Percentiles rank a stretch among this genome's conserved stretches.
Conservation (phyloP, 2,888 invertebrate species). For the Callinectes sapidus region DNA sequence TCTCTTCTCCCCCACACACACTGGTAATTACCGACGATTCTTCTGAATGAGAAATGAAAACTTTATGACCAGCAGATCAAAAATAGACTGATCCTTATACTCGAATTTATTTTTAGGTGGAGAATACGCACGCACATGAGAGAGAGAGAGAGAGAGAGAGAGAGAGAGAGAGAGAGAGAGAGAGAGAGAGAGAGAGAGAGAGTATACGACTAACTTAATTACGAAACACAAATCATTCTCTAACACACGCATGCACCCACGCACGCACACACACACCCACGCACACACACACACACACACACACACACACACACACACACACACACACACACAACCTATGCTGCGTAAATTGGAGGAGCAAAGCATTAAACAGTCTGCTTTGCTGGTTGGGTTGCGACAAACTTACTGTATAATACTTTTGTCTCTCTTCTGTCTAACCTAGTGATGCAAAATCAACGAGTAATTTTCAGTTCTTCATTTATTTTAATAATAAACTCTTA, state of each 20-base stretch:
- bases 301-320: too few relatives aligned
- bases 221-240: not conserved
- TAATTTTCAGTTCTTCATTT: too few relatives aligned
- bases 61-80: not conserved
- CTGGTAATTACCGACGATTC: not conserved
- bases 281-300: too few relatives aligned
- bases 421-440: too few relatives aligned
- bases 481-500: too few relatives aligned
- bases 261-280: too few relatives aligned
- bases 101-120: not conserved
- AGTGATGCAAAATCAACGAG: too few relatives aligned
- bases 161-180: constrained; percentile 32
- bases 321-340: too few relatives aligned
- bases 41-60: not conserved
- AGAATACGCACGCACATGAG: not conserved
- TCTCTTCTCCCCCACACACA: not conserved
- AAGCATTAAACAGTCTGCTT: too few relatives aligned
- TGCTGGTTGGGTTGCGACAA: too few relatives aligned
- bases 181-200: constrained; percentile 7
- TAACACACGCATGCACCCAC: not conserved
- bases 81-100: not conserved
- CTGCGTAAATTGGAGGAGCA: too few relatives aligned
- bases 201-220: not conserved
- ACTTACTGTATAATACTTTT: too few relatives aligned
- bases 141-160: constrained; percentile 15